Percentiles rank a stretch among this genome's conserved stretches.
phyloP scores from a whole-genome alignment of 1,140 invertebrate species.

The Pachyrhynchus sulphureomaculatus region DNA sequence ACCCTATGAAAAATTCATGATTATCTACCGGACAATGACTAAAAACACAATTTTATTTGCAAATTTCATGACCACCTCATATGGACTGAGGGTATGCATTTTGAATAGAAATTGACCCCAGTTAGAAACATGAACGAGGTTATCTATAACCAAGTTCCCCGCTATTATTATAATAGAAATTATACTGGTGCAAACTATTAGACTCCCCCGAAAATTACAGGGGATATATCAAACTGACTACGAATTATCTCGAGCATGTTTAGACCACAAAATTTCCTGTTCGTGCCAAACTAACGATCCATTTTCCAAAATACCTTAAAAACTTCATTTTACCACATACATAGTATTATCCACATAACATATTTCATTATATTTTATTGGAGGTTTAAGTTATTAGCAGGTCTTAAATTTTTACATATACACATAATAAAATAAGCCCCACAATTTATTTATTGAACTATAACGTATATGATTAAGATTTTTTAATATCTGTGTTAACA shows the following conservation, averaged over 20 bases:
- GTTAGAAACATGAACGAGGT: conserved; percentile 1
- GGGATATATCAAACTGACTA: conserved; percentile 23
- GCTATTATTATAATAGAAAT: conserved; percentile 32
- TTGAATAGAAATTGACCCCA: conserved; percentile 25
- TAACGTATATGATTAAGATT: too few relatives aligned
- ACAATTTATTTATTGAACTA: too few relatives aligned
- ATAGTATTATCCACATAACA: too few relatives aligned
- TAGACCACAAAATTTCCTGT: conserved; percentile 26
- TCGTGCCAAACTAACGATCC: conserved; percentile 6
- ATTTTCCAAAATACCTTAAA: conserved; percentile 2
- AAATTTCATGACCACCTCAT: conserved; percentile 17
- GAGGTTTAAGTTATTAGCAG: too few relatives aligned
- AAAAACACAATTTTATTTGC: conserved; percentile 20
- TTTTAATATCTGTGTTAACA: too few relatives aligned
- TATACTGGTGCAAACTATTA: conserved; percentile 22
- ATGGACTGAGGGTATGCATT: conserved; percentile 22
- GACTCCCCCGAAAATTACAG: conserved; percentile 23
- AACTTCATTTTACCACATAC: conserved; percentile 4
- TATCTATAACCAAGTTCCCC: conserved; percentile 15
- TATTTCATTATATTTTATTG: too few relatives aligned
- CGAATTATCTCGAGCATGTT: conserved; percentile 21
- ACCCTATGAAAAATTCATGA: conserved; percentile 6
- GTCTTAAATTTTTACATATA: too few relatives aligned
- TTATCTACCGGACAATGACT: neutral
- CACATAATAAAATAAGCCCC: too few relatives aligned